Evolutionary conservation across 2,888 invertebrate genomes (phyloP).

Genomic region (Lithosia quadra): DNA sequence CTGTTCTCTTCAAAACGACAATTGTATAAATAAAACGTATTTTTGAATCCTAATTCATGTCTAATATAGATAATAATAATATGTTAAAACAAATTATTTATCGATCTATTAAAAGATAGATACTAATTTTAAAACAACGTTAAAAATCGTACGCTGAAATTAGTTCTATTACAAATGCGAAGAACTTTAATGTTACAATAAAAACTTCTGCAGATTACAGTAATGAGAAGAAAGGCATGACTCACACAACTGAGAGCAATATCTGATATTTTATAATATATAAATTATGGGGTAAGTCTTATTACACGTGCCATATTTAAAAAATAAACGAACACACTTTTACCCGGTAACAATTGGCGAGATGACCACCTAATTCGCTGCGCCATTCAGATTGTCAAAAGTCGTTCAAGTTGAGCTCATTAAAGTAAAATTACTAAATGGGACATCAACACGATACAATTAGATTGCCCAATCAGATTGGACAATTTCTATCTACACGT

Average conservation of each 20-base stretch:
- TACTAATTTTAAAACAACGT: not conserved
- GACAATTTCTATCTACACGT: too few species aligned
- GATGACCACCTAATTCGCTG: not conserved
- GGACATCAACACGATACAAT: too few species aligned
- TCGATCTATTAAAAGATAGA: not conserved
- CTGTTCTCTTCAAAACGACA: constrained; percentile 5
- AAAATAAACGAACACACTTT: not conserved
- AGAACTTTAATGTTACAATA: not conserved
- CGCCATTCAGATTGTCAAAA: not conserved
- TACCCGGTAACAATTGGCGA: too few species aligned
- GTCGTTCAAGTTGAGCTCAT: not conserved
- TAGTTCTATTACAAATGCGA: not conserved
- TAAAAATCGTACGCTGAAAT: not conserved
- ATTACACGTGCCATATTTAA: not conserved
- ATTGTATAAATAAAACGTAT: not conserved
- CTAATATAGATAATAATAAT: not conserved
- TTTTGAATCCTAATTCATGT: not conserved
- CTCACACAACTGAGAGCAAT: not conserved
- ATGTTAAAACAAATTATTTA: not conserved
- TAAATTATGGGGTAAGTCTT: too few species aligned
- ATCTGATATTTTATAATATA: not conserved
- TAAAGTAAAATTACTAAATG: not conserved
- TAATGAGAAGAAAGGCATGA: not conserved
- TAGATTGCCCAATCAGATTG: too few species aligned
- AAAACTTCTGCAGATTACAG: too few species aligned